phyloP scores from a whole-genome alignment of 2,113 vertebrate species.

The Eptesicus fuscus region DNA sequence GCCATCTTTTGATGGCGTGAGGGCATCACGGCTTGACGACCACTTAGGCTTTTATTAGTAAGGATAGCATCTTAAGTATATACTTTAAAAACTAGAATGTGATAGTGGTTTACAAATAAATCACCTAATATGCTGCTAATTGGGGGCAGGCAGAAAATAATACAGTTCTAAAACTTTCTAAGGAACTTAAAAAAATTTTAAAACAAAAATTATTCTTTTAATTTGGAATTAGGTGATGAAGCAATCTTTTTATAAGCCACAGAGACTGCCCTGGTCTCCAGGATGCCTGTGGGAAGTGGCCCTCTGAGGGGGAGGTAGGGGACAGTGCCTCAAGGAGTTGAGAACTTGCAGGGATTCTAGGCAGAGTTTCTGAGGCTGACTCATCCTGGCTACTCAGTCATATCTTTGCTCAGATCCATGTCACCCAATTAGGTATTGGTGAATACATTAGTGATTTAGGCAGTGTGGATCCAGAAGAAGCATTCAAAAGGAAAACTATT shows the following conservation, averaged over 20 bases:
- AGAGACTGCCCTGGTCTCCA: neutral
- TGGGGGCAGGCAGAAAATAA: neutral
- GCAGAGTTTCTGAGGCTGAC: neutral
- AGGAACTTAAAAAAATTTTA: neutral
- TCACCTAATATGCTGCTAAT: rapidly evolving
- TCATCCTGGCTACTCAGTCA: neutral
- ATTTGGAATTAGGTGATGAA: neutral
- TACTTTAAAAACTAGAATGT: neutral
- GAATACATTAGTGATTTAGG: neutral
- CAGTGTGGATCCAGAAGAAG: neutral
- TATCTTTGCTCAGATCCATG: neutral
- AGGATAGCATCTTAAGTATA: neutral
- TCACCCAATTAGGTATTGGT: rapidly evolving
- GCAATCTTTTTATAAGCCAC: neutral
- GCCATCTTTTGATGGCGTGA: too few relatives aligned
- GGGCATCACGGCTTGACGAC: too few relatives aligned
- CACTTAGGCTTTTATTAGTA: too few relatives aligned
- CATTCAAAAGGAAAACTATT: neutral
- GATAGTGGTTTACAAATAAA: neutral
- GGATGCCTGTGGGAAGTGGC: neutral
- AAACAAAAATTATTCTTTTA: neutral
- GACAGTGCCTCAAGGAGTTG: rapidly evolving
- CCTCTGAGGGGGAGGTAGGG: neutral
- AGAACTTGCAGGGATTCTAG: neutral
- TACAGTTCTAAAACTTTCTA: neutral